Evolutionary conservation across 2,113 vertebrate species (phyloP), one percentile per base, ranked within the genome.

Genomic region (Cercocebus atys): DNA sequence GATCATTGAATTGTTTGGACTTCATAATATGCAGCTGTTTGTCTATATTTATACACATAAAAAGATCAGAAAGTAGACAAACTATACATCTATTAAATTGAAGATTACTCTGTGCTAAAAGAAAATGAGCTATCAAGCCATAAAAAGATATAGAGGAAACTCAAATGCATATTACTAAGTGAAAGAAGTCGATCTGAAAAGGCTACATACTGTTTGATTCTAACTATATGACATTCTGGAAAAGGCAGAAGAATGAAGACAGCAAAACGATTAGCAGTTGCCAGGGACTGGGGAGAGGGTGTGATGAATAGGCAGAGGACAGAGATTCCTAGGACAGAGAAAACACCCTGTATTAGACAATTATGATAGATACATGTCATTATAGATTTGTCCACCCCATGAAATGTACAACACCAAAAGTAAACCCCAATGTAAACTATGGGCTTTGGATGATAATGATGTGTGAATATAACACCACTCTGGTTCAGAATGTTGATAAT

Each of bases 171-270:
- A 43, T 68, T 27, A 5, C 27, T 81, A 64, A 73, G 35, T 70
- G 35, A 57, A 81, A 47, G 32, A 91, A 59, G 35, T 55, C 6
- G 57, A 50, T 35, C 45, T 81, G 47, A n/a, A 96, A 76, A 92
- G 35, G 35, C 59, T 50, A 14, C 22, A 18, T 50, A 22, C 81
- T 40, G 1, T 40, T 47, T 14, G 7, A 59, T 64, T 43, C 38
- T 18, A 47, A 8, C 30, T 55, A 17, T 12, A n/a, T 4, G 38
- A 84, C 32, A 23, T 16, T 66, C 45, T 68, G 35, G 25, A 43
- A 66, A 43, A 95, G 45, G 32, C 25, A 75, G 79, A 73, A 57
- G 23, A 38, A 8, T 59, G 25, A 61, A 66, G 23, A 45, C 5
- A 45, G 18, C 16, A 64, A 14, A 75, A 70, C 35, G 43, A 55